A percentile compares a stretch with the other conserved stretches of the same genome.
Conservation (phyloP, 2,888 invertebrate genomes). For the Cerastis leucographa region DNA sequence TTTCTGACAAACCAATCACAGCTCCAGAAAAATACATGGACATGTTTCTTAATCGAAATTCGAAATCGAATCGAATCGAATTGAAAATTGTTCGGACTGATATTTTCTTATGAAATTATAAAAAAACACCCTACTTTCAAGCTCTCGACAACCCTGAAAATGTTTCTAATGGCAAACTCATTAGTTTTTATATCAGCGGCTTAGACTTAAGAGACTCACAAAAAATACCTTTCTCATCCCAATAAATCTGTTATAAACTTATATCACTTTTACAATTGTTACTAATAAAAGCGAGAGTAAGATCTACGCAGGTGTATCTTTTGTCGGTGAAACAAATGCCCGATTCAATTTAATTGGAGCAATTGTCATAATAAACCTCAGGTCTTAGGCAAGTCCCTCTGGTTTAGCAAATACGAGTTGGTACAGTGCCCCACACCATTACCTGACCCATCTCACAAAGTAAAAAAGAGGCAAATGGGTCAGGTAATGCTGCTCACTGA, state of each 20-base stretch:
- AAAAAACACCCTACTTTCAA: neutral
- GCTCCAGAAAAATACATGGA: neutral
- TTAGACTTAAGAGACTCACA: neutral
- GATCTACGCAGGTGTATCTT: neutral
- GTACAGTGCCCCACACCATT: too few species aligned
- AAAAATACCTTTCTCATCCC: neutral
- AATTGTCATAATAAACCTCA: neutral
- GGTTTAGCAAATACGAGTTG: neutral
- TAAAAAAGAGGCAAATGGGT: too few species aligned
- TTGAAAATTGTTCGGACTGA: neutral
- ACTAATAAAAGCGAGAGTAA: neutral
- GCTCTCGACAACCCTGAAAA: slow-evolving; percentile 24
- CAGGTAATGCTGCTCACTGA: too few species aligned
- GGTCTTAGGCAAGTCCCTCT: neutral
- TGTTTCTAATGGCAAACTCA: slow-evolving; percentile 32
- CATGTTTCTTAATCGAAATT: neutral
- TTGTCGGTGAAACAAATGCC: neutral
- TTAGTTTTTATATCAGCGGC: slow-evolving; percentile 21
- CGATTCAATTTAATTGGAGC: too few species aligned
- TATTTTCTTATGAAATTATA: too few species aligned
- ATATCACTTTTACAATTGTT: slow-evolving; percentile 2
- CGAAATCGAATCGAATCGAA: too few species aligned
- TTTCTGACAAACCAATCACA: neutral
- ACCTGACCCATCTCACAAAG: too few species aligned
- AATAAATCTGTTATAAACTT: neutral